Evolutionary conservation across 2,113 vertebrate genomes (phyloP).

Genomic region (Pogonocichla stellata): DNA sequence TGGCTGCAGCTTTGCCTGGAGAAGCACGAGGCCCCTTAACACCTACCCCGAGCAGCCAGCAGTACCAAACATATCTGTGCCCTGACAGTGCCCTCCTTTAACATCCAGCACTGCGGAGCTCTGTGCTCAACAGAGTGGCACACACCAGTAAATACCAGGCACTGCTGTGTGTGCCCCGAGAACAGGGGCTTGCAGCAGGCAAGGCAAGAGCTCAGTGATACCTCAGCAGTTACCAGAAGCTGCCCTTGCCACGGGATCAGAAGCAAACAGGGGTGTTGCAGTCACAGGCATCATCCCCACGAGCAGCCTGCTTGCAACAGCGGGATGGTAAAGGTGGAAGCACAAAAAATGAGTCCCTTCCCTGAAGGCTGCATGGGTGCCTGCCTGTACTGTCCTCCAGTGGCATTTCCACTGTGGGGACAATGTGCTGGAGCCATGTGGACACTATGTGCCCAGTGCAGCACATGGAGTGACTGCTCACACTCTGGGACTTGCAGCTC

Average conservation of each 20-base stretch:
- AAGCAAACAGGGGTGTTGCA: not conserved
- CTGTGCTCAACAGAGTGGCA: not conserved
- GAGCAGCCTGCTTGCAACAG: not conserved
- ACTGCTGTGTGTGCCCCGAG: not conserved
- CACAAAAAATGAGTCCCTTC: not conserved
- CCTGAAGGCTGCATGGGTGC: not conserved
- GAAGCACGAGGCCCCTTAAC: not conserved
- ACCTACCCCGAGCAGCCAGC: not conserved
- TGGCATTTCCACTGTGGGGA: not conserved
- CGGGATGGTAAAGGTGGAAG: not conserved
- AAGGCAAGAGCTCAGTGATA: not conserved
- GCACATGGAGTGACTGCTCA: rapidly evolving
- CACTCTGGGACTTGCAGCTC: not conserved
- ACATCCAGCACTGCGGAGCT: slow-evolving; percentile 38
- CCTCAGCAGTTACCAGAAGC: not conserved
- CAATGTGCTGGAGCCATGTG: rapidly evolving
- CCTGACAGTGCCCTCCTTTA: not conserved
- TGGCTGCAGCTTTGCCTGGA: not conserved
- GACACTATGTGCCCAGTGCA: not conserved
- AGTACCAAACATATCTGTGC: not conserved
- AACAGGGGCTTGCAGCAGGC: not conserved
- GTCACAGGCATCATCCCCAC: rapidly evolving
- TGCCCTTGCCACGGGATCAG: not conserved
- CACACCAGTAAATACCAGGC: slow-evolving; percentile 44
- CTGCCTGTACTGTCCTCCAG: not conserved